A percentile compares a stretch with the other conserved stretches of the same genome.
These are phyloP conservation scores for Etia nguti DNA, from an alignment of 2,113 vertebrate genomes.

Conservation along the genomic window DNA sequence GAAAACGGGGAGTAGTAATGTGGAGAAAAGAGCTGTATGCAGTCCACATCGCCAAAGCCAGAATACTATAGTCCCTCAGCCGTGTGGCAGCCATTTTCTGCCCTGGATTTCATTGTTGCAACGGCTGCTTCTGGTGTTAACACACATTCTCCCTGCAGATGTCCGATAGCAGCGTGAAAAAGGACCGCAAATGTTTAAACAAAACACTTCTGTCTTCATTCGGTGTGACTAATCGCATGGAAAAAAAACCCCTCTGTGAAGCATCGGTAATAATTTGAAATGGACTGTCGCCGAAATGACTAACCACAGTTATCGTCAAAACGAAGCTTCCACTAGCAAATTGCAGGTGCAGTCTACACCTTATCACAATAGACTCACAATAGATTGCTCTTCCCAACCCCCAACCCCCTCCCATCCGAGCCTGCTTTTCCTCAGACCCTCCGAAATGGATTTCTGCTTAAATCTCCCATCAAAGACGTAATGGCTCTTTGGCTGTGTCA, in stretches of 20 bases:
- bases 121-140: neutral
- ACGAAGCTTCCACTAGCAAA: conserved; percentile 13
- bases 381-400: conserved; percentile 9
- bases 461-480: conserved; percentile 51
- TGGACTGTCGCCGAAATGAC: neutral
- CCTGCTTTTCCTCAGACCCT: conserved; percentile 17
- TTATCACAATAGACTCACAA: conserved; percentile 47
- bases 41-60: neutral
- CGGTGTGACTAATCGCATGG: neutral
- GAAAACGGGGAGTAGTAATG: neutral
- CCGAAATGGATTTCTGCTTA: conserved; percentile 57
- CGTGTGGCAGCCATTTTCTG: conserved; percentile 46
- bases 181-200: neutral
- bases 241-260: neutral
- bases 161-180: neutral
- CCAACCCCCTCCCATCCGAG: neutral
- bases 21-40: neutral
- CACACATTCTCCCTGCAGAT: neutral
- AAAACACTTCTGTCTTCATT: neutral
- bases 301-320: neutral
- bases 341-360: conserved; percentile 1
- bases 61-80: neutral
- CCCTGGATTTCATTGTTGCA: neutral
- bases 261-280: conserved; percentile 9
- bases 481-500: conserved; percentile 55